Conservation (phyloP, 1,140 invertebrate genomes). For the Nasonia giraulti region DNA sequence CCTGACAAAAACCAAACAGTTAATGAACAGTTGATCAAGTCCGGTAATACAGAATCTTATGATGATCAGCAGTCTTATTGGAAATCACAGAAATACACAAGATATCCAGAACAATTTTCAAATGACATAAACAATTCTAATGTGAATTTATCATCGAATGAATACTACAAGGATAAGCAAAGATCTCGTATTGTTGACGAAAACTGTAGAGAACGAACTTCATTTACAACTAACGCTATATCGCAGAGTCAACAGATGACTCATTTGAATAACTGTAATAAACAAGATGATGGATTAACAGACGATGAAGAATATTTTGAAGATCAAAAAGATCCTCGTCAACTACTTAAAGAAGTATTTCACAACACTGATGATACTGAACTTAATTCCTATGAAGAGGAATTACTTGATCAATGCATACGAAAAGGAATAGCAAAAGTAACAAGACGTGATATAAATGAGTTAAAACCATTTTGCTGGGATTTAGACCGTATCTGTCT, state of each 20-base stretch:
- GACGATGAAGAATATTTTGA: neutral
- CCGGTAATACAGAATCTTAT: neutral
- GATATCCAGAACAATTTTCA: neutral
- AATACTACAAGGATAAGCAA: neutral
- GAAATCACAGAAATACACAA: neutral
- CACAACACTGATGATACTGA: conserved; percentile 1
- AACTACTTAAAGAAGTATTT: neutral
- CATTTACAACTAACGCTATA: neutral
- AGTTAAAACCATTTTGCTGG: conserved; percentile 49
- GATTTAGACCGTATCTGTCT: conserved; percentile 44
- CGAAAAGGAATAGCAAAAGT: conserved; percentile 50
- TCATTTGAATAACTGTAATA: neutral
- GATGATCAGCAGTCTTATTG: neutral
- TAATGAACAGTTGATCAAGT: neutral
- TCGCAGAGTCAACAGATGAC: neutral
- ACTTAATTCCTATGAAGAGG: conserved; percentile 43
- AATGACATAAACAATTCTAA: conserved; percentile 4
- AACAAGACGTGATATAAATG: conserved; percentile 39
- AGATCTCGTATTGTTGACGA: neutral
- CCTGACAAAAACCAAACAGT: neutral
- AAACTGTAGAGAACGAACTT: neutral
- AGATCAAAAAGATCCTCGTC: neutral
- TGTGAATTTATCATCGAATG: neutral
- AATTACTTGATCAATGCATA: conserved; percentile 49
- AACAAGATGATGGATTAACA: neutral